phyloP scores from a whole-genome alignment of 2,797 vertebrate species.

The Menidia menidia region DNA sequence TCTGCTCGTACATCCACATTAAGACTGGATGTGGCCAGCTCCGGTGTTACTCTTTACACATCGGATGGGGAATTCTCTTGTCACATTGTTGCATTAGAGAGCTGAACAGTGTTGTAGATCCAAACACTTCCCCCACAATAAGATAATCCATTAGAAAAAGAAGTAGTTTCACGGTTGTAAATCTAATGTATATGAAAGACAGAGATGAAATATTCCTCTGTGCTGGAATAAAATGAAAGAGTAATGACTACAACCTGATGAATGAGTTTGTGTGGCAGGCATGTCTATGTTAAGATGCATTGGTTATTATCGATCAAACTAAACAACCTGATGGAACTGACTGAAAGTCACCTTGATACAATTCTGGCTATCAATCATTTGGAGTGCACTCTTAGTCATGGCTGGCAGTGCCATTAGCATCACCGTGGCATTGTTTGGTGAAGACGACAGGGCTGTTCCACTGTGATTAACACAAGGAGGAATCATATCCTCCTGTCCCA shows the following conservation, averaged over 20 bases:
- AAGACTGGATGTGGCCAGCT: constrained; percentile 45
- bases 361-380: constrained; percentile 85
- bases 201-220: constrained; percentile 40
- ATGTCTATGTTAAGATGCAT: constrained; percentile 71
- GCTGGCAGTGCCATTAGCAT: constrained; percentile 85
- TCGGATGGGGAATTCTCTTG: constrained; percentile 24
- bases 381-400: constrained; percentile 74
- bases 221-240: constrained; percentile 50
- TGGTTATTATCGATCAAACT: constrained; percentile 85
- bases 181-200: constrained; percentile 30
- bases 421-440: constrained; percentile 79
- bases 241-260: constrained; percentile 68
- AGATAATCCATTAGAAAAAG: constrained; percentile 3
- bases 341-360: constrained; percentile 87
- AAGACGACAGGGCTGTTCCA: constrained; percentile 74
- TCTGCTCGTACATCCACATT: constrained; percentile 62
- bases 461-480: constrained; percentile 82
- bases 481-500: constrained; percentile 73
- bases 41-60: constrained; percentile 28
- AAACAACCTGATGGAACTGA: constrained; percentile 81
- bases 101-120: neutral
- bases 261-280: constrained; percentile 70
- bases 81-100: constrained; percentile 22
- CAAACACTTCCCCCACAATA: neutral
- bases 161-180: neutral